These are phyloP conservation scores for Euphonia xanthogaster DNA, from an alignment of 2,797 vertebrate genomes.

Conservation along the genomic window DNA sequence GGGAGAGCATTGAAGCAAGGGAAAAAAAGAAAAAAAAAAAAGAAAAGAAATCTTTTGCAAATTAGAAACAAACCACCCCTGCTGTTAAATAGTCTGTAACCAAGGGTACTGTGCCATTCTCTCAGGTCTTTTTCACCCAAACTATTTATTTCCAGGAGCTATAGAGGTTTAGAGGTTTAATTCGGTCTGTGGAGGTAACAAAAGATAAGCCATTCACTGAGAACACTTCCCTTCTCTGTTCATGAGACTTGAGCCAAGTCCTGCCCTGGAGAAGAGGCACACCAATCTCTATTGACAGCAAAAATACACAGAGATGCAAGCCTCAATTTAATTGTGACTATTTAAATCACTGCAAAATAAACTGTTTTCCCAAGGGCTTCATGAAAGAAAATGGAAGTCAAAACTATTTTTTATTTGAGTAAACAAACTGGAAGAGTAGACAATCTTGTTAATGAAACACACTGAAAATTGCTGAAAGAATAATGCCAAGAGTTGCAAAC, in stretches of 20 bases:
- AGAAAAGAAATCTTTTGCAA: background rate
- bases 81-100: background rate
- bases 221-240: background rate
- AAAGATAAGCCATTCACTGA: background rate
- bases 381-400: conserved; percentile 60
- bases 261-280: background rate
- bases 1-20: background rate
- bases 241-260: background rate
- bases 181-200: background rate
- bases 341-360: conserved; percentile 66
- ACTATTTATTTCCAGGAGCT: background rate
- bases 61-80: background rate
- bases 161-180: conserved; percentile 4
- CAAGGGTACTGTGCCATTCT: background rate
- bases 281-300: background rate
- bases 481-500: conserved; percentile 55
- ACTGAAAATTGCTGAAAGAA: conserved; percentile 58
- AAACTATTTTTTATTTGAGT: conserved; percentile 61
- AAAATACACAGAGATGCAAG: background rate
- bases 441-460: conserved; percentile 64
- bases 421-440: conserved; percentile 65
- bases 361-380: conserved; percentile 45
- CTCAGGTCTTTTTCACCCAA: background rate
- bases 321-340: conserved; percentile 54
- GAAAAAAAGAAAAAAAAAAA: accelerated